phyloP scores from a whole-genome alignment of 2,113 vertebrate genomes.

The Strigops habroptila region DNA sequence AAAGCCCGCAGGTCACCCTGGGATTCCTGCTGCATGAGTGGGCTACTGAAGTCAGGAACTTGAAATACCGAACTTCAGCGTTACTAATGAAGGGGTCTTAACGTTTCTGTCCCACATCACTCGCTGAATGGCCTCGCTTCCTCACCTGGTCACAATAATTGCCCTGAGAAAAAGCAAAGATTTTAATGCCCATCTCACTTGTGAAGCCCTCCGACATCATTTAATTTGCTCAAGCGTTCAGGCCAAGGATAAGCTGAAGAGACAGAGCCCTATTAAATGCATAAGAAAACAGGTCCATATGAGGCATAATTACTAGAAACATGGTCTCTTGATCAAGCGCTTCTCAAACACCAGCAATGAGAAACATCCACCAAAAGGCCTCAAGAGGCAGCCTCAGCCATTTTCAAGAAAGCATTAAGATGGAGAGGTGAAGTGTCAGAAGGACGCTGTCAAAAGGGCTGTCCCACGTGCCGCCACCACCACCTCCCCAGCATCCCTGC shows the following conservation, averaged over 20 bases:
- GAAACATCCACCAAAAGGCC: background rate
- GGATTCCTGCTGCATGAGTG: background rate
- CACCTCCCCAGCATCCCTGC: background rate
- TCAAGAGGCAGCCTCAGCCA: background rate
- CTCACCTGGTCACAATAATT: constrained; percentile 24
- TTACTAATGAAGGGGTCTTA: background rate
- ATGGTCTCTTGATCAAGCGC: background rate
- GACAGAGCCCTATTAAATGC: constrained; percentile 25
- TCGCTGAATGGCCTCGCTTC: background rate
- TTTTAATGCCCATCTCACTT: background rate
- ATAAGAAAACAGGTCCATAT: constrained; percentile 1
- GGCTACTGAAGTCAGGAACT: background rate
- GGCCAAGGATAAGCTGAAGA: background rate
- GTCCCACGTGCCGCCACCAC: background rate
- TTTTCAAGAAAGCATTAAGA: background rate
- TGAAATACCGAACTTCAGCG: background rate
- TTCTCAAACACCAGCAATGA: background rate
- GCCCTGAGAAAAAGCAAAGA: constrained; percentile 20
- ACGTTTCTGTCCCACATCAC: background rate
- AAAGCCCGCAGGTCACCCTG: background rate
- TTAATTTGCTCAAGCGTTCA: background rate
- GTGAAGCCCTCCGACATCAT: background rate
- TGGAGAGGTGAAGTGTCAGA: background rate
- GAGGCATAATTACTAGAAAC: background rate
- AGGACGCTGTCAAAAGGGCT: background rate